Base-by-base conservation (phyloP, 2,113 vertebrate genomes). In the Thunnus thynnus region DNA sequence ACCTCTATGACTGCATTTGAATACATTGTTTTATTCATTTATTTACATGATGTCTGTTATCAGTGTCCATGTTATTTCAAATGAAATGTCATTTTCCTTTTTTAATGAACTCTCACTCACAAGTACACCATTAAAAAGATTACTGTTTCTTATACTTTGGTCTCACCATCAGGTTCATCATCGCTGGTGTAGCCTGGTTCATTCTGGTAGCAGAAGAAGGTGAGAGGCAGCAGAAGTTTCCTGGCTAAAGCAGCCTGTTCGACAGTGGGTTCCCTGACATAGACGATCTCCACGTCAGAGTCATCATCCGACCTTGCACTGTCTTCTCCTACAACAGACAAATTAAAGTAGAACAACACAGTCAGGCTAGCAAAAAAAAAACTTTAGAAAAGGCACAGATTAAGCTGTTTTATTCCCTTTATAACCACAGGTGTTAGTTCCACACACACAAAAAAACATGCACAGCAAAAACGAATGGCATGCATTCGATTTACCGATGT, bases 161-260 rank as follows among this genome's bases (percentile, higher is more conserved):
- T 75, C 94, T 97, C 93, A 99, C 97, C 98, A 51, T 99, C 97
- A 20, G 94, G 91, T 9, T 95, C 89, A 48, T 97, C 96, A 0
- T 97, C 97, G 11, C 97, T 98, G 86, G 92, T 51, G 14, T 99
- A 99, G 86, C 95, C 97, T 10, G 96, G 96, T 51, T 95, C 95
- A 46, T 96, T 98, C 93, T 99, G 96, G 89, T 99, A 99, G 83
- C 97, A 97, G 94, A 99, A 99, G 90, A 99, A 99, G 0, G 97
- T 97, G 69, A 93, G 92, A 14, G 98, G 98, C 27, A 99, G 95
- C 86, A 93, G 91, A 8, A 99, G 97, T 44, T 91, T 80, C 57
- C 82, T 93, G 77, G 98, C 97, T 1, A 99, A 94, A 77, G 92
- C 95, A 67, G 88, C 96, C 76, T 99, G 98, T 55, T 97, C 96